Conservation (phyloP, 2,888 invertebrate species). For the Lasioglossum lativentre region DNA sequence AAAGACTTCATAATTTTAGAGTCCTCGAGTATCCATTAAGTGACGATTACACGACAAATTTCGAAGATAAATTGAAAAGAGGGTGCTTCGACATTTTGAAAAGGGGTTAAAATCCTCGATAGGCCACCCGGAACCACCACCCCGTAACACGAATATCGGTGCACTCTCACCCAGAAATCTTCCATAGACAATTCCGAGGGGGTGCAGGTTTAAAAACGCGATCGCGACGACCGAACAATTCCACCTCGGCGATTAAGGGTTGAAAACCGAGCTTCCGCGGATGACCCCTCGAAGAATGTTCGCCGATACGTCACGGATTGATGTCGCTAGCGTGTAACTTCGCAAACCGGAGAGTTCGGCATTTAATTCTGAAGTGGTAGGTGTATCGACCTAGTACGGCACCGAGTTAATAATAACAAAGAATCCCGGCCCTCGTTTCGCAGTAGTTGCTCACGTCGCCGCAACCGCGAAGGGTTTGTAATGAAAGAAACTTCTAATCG, state of each 20-base stretch:
- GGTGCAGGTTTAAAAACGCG: neutral
- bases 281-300: slow-evolving; percentile 16
- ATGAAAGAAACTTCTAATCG: slow-evolving; percentile 72
- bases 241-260: slow-evolving; percentile 4
- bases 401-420: slow-evolving; percentile 73
- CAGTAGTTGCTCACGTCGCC: slow-evolving; percentile 50
- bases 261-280: neutral
- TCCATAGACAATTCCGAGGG: neutral
- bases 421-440: slow-evolving; percentile 69
- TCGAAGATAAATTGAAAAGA: too few relatives aligned
- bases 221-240: neutral
- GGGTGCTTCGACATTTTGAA: neutral
- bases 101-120: neutral
- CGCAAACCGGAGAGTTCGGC: slow-evolving; percentile 26
- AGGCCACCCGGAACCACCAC: neutral
- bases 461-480: slow-evolving; percentile 60
- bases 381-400: slow-evolving; percentile 69
- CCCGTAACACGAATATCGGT: neutral
- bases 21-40: too few relatives aligned
- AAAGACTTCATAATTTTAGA: too few relatives aligned
- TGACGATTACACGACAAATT: too few relatives aligned
- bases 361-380: slow-evolving; percentile 58
- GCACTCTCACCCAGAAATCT: neutral
- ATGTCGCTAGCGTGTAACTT: slow-evolving; percentile 56
- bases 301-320: slow-evolving; percentile 26